Evolutionary conservation across 2,888 invertebrate species (phyloP), one percentile per base, ranked within the genome.

Genomic region (Scaptomyza reducta): DNA sequence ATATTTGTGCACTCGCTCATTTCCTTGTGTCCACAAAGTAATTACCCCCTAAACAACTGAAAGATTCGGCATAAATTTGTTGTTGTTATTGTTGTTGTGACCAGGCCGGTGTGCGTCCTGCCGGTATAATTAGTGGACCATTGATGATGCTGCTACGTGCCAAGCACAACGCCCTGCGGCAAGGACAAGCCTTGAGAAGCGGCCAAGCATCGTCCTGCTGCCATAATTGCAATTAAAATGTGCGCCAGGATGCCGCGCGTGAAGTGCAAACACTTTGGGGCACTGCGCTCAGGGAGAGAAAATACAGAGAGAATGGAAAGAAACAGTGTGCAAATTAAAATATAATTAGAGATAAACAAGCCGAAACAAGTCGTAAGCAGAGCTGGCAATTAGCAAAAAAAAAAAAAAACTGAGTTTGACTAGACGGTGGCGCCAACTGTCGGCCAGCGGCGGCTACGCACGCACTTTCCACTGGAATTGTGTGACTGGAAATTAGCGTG

Each of bases 301-400:
- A 6, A 29, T 40, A 65, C 51, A 40, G 54, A 60, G 44, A 60
- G 18, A 49, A 44, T 11, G 46, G 50, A 45, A 18, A 66, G 60
- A 45, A 82, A 64, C 60, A 69, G 69, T 76, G 76, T 59, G 74
- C 79, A 86, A 89, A 86, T 89, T 81, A 84, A 88, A 86, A 85
- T 83, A 87, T 89, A 89, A 89, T 87, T 88, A 88, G 79, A 89
- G 88, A 84, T 74, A 89, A 89, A 89, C 88, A 86, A 78, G 68
- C 38, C 59, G 56, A 55, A 70, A 69, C 49, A 62, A 62, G 63
- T 22, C 16, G 50, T 11, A 45, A 50, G 27, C 47, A 33, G 40
- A 71, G 68, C 49, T 73, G 80, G 75, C 70, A 76, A 77, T 79
- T 82, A 78, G 69, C 70, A 49, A 51, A 40, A 40, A 16, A 49